Evolutionary conservation across 1,140 invertebrate genomes (phyloP).

Genomic region (Caenorhabditis elegans): DNA sequence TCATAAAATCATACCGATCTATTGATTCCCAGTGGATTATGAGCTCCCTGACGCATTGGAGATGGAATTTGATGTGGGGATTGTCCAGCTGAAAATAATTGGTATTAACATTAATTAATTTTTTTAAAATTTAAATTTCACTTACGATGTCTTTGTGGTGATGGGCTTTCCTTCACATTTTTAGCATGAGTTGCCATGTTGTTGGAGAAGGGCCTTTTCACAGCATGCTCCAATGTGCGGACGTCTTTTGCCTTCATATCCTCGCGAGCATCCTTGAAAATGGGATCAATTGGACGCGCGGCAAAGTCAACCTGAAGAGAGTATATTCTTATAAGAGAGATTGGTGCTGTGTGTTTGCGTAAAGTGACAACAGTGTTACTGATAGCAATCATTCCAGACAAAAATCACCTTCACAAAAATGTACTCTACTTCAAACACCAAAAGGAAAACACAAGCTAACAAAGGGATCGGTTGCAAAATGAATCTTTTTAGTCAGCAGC

Average conservation of each 20-base stretch:
- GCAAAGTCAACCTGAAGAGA: slow-evolving; percentile 25
- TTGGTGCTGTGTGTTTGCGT: slow-evolving; percentile 19
- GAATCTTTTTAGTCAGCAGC: too few relatives aligned
- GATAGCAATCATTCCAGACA: slow-evolving; percentile 27
- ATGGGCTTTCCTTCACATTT: neutral
- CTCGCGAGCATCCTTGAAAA: slow-evolving; percentile 17
- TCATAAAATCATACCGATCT: neutral
- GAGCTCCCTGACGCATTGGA: neutral
- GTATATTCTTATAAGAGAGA: neutral
- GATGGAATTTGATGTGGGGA: neutral
- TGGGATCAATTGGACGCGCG: slow-evolving; percentile 16
- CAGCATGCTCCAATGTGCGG: neutral
- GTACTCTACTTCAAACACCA: neutral
- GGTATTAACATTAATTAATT: neutral
- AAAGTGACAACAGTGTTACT: slow-evolving; percentile 13
- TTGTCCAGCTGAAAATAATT: neutral
- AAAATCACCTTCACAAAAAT: slow-evolving; percentile 16
- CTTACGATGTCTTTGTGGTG: slow-evolving; percentile 10
- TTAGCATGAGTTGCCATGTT: neutral
- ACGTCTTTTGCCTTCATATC: slow-evolving; percentile 3
- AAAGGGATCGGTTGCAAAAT: too few relatives aligned
- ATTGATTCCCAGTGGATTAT: neutral
- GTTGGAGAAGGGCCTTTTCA: neutral
- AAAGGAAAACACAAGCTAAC: too few relatives aligned
- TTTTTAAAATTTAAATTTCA: neutral